These are phyloP conservation scores for Agrotis segetum DNA, from an alignment of 2,888 invertebrate species.

Conservation along the genomic window DNA sequence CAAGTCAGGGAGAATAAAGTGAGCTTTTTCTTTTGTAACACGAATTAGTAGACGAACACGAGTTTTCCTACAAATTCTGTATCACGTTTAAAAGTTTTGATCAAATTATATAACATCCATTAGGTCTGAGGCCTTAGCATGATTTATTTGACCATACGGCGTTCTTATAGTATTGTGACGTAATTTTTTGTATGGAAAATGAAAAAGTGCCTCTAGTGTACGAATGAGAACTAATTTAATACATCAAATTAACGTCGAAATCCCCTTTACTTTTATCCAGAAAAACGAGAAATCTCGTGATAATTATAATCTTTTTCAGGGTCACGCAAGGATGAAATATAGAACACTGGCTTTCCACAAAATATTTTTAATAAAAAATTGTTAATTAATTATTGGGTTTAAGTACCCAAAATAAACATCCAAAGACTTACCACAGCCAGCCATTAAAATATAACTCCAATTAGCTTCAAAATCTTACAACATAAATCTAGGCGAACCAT, in stretches of 20 bases:
- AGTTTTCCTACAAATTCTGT: background rate
- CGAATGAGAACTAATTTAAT: too few species aligned
- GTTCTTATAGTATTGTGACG: too few species aligned
- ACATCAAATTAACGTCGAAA: too few species aligned
- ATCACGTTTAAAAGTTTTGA: background rate
- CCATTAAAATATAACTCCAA: background rate
- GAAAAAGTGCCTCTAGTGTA: too few species aligned
- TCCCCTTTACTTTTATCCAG: too few species aligned
- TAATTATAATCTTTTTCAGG: background rate
- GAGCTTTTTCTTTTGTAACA: background rate
- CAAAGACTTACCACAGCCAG: background rate
- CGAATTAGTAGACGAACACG: background rate
- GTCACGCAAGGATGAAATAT: background rate
- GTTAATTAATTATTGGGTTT: background rate
- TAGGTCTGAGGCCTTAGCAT: too few species aligned
- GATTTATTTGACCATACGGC: too few species aligned
- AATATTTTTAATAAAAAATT: background rate
- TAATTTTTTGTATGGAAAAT: too few species aligned
- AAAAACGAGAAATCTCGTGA: too few species aligned
- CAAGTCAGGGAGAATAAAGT: constrained; percentile 6
- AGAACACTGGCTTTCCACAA: background rate
- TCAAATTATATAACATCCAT: background rate
- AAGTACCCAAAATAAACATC: background rate
- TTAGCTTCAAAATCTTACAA: background rate
- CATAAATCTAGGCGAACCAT: background rate